phyloP scores from a whole-genome alignment of 2,113 vertebrate species.

The Odocoileus virginianus region DNA sequence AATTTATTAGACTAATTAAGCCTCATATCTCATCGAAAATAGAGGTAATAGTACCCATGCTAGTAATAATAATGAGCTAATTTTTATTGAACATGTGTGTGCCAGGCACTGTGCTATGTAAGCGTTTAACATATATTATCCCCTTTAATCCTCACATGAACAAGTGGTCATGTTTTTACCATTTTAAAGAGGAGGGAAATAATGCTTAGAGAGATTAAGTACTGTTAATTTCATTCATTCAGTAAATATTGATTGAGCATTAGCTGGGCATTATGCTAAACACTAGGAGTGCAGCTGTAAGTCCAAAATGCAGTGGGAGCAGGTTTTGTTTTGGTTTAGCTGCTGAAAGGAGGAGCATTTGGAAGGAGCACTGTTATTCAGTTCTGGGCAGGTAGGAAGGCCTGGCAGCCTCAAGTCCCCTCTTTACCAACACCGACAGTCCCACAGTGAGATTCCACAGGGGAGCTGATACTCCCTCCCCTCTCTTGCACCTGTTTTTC shows the following conservation, averaged over 20 bases:
- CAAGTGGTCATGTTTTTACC: background rate
- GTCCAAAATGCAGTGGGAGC: background rate
- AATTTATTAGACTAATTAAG: background rate
- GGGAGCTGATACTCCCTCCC: background rate
- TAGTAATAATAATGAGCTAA: background rate
- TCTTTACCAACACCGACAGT: background rate
- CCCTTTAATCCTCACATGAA: background rate
- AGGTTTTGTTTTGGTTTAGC: background rate
- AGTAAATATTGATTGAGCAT: background rate
- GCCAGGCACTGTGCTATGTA: background rate
- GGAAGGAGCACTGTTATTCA: background rate
- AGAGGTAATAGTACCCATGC: background rate
- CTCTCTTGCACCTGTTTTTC: background rate
- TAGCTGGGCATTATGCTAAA: background rate
- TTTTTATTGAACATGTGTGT: background rate
- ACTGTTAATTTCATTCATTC: background rate
- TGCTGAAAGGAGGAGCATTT: background rate
- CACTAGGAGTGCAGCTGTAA: background rate
- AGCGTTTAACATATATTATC: background rate
- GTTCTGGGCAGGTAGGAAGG: background rate
- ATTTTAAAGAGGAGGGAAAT: background rate
- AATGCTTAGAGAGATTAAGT: background rate
- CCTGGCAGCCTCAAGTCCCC: background rate
- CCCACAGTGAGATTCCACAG: background rate
- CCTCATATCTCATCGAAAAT: background rate